Evolutionary conservation across 2,888 invertebrate species (phyloP).

Genomic region (Odontocerum albicorne): DNA sequence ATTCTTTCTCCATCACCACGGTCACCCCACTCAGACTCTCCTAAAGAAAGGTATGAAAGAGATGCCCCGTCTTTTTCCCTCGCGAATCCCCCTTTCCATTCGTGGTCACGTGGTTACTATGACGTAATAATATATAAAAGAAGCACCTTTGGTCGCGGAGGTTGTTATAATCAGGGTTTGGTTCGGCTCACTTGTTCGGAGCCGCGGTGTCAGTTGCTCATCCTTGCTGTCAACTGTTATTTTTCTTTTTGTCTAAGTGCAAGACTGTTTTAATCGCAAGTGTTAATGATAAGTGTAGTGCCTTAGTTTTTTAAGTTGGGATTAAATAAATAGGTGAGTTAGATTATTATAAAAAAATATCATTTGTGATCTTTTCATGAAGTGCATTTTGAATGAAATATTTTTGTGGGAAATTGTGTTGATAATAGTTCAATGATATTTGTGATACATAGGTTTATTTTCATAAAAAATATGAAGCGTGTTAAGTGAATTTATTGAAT

Average conservation of each 20-base stretch:
- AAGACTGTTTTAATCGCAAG: background rate
- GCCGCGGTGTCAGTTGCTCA: constrained; percentile 1
- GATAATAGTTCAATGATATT: too few relatives aligned
- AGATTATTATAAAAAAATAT: too few relatives aligned
- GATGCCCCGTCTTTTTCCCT: background rate
- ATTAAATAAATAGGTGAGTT: constrained; percentile 18
- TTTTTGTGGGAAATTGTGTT: too few relatives aligned
- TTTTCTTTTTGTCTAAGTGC: background rate
- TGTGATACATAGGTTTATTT: too few relatives aligned
- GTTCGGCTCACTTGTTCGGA: background rate
- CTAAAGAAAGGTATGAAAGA: background rate
- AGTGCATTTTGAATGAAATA: too few relatives aligned
- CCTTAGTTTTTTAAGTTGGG: constrained; percentile 17
- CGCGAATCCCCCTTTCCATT: background rate
- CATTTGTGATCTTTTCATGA: too few relatives aligned
- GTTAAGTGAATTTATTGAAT: too few relatives aligned
- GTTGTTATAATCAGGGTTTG: constrained; percentile 7
- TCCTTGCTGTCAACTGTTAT: too few relatives aligned
- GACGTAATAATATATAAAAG: constrained; percentile 20
- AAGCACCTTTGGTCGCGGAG: background rate
- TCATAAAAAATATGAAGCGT: too few relatives aligned
- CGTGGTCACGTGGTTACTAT: background rate
- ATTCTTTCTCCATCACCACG: background rate
- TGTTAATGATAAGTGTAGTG: constrained; percentile 17
- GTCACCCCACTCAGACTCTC: constrained; percentile 9